A percentile compares a stretch with the other conserved stretches of the same genome.
Evolutionary conservation across 2,797 vertebrate species (phyloP).

Genomic region (Eupleurogrammus muticus): DNA sequence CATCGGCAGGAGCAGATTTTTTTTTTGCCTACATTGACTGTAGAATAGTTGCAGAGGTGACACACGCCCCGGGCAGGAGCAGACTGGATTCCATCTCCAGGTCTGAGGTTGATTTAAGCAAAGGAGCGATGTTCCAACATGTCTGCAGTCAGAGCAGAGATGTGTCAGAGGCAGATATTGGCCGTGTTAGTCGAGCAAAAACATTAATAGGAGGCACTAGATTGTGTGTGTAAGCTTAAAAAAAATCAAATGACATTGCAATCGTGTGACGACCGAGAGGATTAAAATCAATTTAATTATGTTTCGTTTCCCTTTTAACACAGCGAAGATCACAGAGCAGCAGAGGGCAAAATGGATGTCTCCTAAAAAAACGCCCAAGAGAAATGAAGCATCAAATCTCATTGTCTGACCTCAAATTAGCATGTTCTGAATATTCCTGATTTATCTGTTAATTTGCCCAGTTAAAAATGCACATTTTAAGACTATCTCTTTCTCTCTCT

Average conservation of each 20-base stretch:
- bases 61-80: constrained; percentile 55
- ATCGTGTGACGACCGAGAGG: not conserved
- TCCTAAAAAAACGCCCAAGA: constrained; percentile 10
- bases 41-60: constrained; percentile 55
- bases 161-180: constrained; percentile 11
- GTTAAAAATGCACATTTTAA: too few relatives aligned
- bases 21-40: constrained; percentile 9
- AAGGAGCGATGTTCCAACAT: constrained; percentile 71
- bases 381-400: constrained; percentile 5
- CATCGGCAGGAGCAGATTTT: constrained; percentile 25
- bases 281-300: not conserved
- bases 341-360: constrained; percentile 7
- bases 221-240: too few relatives aligned
- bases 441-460: not conserved
- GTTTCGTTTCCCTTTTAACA: not conserved
- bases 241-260: not conserved
- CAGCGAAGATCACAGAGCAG: not conserved
- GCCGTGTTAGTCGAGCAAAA: not conserved
- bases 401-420: not conserved
- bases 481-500: too few relatives aligned
- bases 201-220: not conserved
- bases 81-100: constrained; percentile 67
- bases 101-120: constrained; percentile 56
- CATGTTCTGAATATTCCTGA: not conserved
- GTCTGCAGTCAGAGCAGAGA: constrained; percentile 32